phyloP scores from a whole-genome alignment of 2,888 invertebrate species.

The Agriopis aurantiaria region DNA sequence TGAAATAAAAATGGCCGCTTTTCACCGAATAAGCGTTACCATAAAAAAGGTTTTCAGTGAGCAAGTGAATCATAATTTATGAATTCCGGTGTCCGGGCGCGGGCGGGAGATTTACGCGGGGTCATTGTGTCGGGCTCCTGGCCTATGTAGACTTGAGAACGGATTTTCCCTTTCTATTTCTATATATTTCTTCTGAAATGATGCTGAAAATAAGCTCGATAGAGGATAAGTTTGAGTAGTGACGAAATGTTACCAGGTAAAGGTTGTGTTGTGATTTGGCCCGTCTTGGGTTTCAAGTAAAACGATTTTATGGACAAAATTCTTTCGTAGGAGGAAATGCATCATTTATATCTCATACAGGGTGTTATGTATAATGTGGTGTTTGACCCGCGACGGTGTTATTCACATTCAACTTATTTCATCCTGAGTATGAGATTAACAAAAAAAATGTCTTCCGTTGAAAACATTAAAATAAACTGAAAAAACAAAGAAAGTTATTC shows the following conservation, averaged over 20 bases:
- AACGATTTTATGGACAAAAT: too few relatives aligned
- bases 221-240: conserved; percentile 2
- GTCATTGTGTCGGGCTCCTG: conserved; percentile 80
- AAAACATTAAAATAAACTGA: too few relatives aligned
- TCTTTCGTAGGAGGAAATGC: too few relatives aligned
- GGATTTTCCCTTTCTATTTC: conserved; percentile 34
- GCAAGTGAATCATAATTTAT: conserved; percentile 87
- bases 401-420: too few relatives aligned
- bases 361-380: too few relatives aligned
- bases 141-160: conserved; percentile 61
- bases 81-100: conserved; percentile 82
- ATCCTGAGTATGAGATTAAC: too few relatives aligned
- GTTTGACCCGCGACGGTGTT: too few relatives aligned
- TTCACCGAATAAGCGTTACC: conserved; percentile 83
- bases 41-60: conserved; percentile 86
- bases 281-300: not conserved
- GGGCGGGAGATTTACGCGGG: conserved; percentile 81
- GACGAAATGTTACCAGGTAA: conserved; percentile 6
- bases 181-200: conserved; percentile 12
- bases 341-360: too few relatives aligned
- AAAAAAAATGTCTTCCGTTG: too few relatives aligned
- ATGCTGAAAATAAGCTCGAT: conserved; percentile 9
- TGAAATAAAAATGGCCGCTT: conserved; percentile 80
- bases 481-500: too few relatives aligned
- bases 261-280: not conserved